Percentiles rank a stretch among this genome's conserved stretches.
phyloP scores from a whole-genome alignment of 2,888 invertebrate species.

The Oscheius sp. region DNA sequence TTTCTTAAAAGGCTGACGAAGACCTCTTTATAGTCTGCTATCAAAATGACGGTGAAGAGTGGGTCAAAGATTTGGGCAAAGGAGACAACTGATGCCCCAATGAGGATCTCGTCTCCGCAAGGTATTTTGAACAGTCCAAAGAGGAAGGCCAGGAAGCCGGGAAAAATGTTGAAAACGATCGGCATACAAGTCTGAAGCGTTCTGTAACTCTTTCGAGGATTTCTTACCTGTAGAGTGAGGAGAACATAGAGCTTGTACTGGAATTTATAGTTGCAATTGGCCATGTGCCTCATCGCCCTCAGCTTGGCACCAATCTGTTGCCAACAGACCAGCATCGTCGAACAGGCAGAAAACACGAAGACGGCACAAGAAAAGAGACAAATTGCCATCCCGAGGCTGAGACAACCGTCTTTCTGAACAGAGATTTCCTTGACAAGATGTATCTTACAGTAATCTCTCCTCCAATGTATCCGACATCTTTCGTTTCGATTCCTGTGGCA shows the following conservation, averaged over 20 bases:
- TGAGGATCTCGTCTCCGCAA: neutral
- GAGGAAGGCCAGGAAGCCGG: neutral
- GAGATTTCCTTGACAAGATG: neutral
- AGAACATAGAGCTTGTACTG: constrained; percentile 13
- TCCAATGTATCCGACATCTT: neutral
- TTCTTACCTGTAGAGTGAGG: neutral
- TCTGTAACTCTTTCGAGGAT: neutral
- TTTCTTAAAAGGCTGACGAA: neutral
- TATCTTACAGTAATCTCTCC: constrained; percentile 8
- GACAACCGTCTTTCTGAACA: neutral
- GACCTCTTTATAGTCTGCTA: neutral
- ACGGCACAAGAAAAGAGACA: neutral
- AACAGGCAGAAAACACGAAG: neutral
- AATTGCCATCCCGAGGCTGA: neutral
- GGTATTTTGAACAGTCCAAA: neutral
- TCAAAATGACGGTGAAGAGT: neutral
- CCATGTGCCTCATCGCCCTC: neutral
- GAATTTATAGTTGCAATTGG: constrained; percentile 4
- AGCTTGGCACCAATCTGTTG: constrained; percentile 11
- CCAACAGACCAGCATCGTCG: neutral
- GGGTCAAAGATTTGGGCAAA: neutral
- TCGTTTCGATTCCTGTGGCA: neutral
- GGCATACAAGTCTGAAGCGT: neutral
- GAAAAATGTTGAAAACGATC: neutral
- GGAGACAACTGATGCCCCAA: neutral